Evolutionary conservation across 2,113 vertebrate genomes (phyloP).

Genomic region (Hippocampus comes): DNA sequence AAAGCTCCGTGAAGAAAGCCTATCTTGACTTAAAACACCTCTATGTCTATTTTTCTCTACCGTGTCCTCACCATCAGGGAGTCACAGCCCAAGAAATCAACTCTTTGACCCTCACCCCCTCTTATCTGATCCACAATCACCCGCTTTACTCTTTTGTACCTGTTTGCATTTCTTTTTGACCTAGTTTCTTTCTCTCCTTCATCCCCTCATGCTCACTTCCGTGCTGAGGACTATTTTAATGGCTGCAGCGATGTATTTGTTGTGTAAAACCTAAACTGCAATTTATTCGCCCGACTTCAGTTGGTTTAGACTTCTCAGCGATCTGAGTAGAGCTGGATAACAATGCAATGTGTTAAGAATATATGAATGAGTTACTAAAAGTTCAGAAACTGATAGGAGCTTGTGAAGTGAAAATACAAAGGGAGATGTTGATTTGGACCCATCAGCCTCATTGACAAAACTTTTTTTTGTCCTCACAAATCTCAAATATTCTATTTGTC

Average conservation of each 20-base stretch:
- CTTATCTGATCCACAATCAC: constrained; percentile 8
- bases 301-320: constrained; percentile 25
- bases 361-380: background rate
- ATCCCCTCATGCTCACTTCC: background rate
- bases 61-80: constrained; percentile 45
- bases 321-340: constrained; percentile 20
- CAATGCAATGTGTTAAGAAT: constrained; percentile 11
- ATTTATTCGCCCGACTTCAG: constrained; percentile 21
- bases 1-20: constrained; percentile 52
- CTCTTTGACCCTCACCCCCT: constrained; percentile 29
- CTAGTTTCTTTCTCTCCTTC: constrained; percentile 24
- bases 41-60: constrained; percentile 58
- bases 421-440: constrained; percentile 17
- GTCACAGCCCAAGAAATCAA: constrained; percentile 43
- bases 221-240: constrained; percentile 23
- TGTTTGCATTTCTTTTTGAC: constrained; percentile 30
- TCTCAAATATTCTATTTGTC: constrained; percentile 1
- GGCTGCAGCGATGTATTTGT: constrained; percentile 6
- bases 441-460: constrained; percentile 14
- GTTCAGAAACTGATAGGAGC: constrained; percentile 4
- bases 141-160: constrained; percentile 12
- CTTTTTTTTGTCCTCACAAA: background rate
- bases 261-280: constrained; percentile 22
- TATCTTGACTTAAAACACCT: constrained; percentile 68
- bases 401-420: constrained; percentile 10